phyloP scores from a whole-genome alignment of 1,140 invertebrate genomes.

The Procambarus virginalis region DNA sequence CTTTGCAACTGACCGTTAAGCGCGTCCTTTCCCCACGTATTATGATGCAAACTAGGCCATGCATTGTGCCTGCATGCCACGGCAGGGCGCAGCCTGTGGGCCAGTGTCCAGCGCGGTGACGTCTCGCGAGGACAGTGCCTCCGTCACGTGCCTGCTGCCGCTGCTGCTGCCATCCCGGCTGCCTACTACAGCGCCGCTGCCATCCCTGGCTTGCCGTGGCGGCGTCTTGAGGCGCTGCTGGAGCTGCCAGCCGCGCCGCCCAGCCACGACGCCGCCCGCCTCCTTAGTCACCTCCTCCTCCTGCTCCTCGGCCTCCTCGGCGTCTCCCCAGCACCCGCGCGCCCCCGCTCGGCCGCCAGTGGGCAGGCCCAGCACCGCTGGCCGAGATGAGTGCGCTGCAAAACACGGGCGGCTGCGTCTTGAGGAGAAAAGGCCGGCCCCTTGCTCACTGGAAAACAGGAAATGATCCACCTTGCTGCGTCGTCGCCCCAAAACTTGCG shows the following conservation, averaged over 20 bases:
- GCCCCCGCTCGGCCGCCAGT: constrained; percentile 61
- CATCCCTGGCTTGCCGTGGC: constrained; percentile 16
- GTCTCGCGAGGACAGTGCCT: constrained; percentile 53
- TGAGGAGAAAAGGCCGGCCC: constrained; percentile 69
- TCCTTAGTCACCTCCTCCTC: constrained; percentile 67
- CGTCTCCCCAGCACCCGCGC: constrained; percentile 54
- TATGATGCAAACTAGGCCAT: constrained; percentile 70
- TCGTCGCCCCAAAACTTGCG: constrained; percentile 69
- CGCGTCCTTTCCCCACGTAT: constrained; percentile 62
- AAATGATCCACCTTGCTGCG: constrained; percentile 71
- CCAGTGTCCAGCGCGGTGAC: constrained; percentile 68
- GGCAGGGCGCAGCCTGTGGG: constrained; percentile 51
- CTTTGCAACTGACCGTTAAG: constrained; percentile 68
- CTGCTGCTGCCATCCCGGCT: constrained; percentile 9
- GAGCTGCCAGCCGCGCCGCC: constrained; percentile 60
- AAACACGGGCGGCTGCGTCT: constrained; percentile 68
- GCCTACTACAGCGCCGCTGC: constrained; percentile 50
- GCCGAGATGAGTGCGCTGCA: constrained; percentile 66
- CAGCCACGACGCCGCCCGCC: constrained; percentile 65
- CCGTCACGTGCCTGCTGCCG: constrained; percentile 53
- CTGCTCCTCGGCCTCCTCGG: constrained; percentile 62
- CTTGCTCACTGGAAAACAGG: constrained; percentile 69
- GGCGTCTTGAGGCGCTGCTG: constrained; percentile 62
- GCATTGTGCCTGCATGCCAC: constrained; percentile 69
- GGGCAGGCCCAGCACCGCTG: constrained; percentile 61